These are phyloP conservation scores for Smithornis capensis DNA, from an alignment of 2,113 vertebrate genomes.

Conservation along the genomic window DNA sequence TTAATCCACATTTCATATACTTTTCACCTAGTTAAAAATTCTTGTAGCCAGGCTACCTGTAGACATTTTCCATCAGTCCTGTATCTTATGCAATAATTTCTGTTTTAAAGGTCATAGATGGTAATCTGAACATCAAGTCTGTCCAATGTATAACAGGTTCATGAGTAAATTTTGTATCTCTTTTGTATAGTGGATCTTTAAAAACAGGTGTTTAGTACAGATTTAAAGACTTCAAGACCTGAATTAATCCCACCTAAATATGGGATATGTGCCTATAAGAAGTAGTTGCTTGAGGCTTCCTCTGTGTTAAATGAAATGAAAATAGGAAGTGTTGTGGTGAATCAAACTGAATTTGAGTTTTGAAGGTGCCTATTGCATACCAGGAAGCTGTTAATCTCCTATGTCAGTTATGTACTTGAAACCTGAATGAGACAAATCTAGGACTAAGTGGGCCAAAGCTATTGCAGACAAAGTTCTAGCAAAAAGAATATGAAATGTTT, in stretches of 20 bases:
- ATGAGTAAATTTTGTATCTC: background rate
- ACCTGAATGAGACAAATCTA: background rate
- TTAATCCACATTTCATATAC: background rate
- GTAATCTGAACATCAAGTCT: background rate
- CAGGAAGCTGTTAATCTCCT: background rate
- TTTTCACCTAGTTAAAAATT: background rate
- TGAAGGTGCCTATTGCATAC: background rate
- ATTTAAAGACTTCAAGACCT: background rate
- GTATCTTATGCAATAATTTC: background rate
- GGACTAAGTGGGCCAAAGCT: background rate
- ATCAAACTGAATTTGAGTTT: background rate
- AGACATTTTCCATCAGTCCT: background rate
- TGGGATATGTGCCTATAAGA: background rate
- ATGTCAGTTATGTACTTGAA: background rate
- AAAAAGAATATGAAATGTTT: constrained; percentile 9
- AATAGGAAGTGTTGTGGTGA: background rate
- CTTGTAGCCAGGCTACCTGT: background rate
- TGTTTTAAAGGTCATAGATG: background rate
- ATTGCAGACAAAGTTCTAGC: constrained; percentile 9
- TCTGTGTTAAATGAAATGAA: background rate
- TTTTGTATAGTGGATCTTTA: background rate
- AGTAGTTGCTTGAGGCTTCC: background rate
- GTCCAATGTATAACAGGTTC: background rate
- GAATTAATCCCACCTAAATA: background rate
- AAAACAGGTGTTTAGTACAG: background rate